Percentiles rank a stretch among this genome's conserved stretches.
These are phyloP conservation scores for Odontocerum albicorne DNA, from an alignment of 2,888 invertebrate genomes.

Conservation along the genomic window DNA sequence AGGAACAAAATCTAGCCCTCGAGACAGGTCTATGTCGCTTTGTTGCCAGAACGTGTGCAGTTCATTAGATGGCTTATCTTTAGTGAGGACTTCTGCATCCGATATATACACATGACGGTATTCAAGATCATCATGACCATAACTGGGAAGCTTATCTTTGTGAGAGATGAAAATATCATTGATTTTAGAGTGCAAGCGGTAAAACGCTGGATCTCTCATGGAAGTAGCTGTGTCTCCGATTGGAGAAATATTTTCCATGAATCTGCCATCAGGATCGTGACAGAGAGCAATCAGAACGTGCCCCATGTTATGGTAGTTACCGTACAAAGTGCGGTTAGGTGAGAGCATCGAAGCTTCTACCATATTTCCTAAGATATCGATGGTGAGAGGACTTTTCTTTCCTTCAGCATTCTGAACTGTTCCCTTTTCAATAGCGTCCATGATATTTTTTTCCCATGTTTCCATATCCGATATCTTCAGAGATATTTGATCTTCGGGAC, in stretches of 20 bases:
- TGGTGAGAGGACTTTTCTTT: slow-evolving; percentile 59
- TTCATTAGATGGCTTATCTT: slow-evolving; percentile 16
- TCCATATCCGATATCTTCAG: slow-evolving; percentile 71
- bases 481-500: slow-evolving; percentile 66
- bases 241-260: slow-evolving; percentile 50
- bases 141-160: slow-evolving; percentile 41
- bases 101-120: not conserved
- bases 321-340: slow-evolving; percentile 70
- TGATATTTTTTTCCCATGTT: slow-evolving; percentile 73
- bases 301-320: slow-evolving; percentile 81
- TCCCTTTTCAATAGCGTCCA: slow-evolving; percentile 68
- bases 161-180: slow-evolving; percentile 43
- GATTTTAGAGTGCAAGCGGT: slow-evolving; percentile 44
- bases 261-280: slow-evolving; percentile 79
- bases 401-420: slow-evolving; percentile 59
- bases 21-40: slow-evolving; percentile 42
- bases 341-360: slow-evolving; percentile 74
- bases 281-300: slow-evolving; percentile 75
- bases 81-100: not conserved
- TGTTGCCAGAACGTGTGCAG: slow-evolving; percentile 41
- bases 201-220: slow-evolving; percentile 46
- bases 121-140: slow-evolving; percentile 38
- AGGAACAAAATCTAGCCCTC: slow-evolving; percentile 43
- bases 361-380: slow-evolving; percentile 78
- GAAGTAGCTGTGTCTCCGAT: slow-evolving; percentile 43